Conservation (phyloP, 2,113 vertebrate genomes). For the Heliornis fulica region DNA sequence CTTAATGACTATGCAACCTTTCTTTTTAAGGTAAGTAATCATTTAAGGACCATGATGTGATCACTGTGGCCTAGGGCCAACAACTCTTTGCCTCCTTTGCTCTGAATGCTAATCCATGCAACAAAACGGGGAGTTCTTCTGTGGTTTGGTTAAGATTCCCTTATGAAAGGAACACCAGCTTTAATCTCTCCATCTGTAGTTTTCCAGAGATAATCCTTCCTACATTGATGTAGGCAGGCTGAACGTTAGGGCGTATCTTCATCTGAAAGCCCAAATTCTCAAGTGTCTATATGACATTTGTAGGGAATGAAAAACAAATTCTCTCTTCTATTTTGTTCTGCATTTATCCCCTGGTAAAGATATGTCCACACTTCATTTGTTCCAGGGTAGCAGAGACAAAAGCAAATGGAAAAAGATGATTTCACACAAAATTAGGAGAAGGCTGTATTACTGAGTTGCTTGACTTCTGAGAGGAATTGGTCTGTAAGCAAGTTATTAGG, state of each 20-base stretch:
- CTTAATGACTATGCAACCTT: neutral
- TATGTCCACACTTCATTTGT: neutral
- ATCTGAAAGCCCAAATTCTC: conserved; percentile 1
- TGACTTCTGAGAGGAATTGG: neutral
- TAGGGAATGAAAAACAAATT: neutral
- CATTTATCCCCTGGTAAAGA: neutral
- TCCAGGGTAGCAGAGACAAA: neutral
- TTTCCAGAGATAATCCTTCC: conserved; percentile 39
- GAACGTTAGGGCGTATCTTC: neutral
- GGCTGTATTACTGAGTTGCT: neutral
- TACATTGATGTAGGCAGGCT: neutral
- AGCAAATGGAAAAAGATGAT: neutral
- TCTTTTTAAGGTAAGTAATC: neutral
- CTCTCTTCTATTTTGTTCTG: neutral
- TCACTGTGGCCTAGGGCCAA: neutral
- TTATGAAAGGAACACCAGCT: neutral
- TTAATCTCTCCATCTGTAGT: conserved; percentile 35
- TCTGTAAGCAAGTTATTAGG: neutral
- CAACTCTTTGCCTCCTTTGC: neutral
- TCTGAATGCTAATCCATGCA: neutral
- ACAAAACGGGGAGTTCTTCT: neutral
- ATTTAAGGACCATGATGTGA: neutral
- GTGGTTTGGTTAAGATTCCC: neutral
- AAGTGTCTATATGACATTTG: neutral
- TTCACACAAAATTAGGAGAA: neutral